Percentiles rank a stretch among this genome's conserved stretches.
Evolutionary conservation across 2,113 vertebrate species (phyloP).

Genomic region (Vidua chalybeata): DNA sequence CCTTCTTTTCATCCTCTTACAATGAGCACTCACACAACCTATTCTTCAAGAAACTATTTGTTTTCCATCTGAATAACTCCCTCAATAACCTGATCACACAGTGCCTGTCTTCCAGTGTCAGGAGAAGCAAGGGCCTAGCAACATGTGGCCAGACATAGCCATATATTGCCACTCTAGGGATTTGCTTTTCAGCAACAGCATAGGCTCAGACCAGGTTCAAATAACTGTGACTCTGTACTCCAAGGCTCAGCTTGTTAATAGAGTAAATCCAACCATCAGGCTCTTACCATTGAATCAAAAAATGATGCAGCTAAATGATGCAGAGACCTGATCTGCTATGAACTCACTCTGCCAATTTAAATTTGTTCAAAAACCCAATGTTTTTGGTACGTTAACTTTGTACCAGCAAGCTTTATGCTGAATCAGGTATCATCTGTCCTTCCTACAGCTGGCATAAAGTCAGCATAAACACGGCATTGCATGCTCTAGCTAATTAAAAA

Average conservation of each 20-base stretch:
- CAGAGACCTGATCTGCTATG: constrained; percentile 17
- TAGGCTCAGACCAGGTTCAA: background rate
- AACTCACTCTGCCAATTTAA: constrained; percentile 28
- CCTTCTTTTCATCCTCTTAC: background rate
- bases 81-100: background rate
- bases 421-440: constrained; percentile 68
- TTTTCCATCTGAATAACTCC: background rate
- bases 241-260: constrained; percentile 22
- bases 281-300: constrained; percentile 12
- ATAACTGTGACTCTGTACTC: background rate
- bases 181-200: background rate
- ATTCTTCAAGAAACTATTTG: background rate
- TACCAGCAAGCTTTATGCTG: constrained; percentile 60
- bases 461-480: background rate
- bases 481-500: constrained; percentile 28
- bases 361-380: constrained; percentile 31
- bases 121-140: background rate
- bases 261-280: background rate
- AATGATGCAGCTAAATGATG: constrained; percentile 35
- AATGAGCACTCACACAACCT: background rate
- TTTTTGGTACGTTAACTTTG: constrained; percentile 50
- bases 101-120: background rate
- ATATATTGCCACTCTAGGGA: background rate
- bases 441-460: constrained; percentile 51
- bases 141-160: background rate